phyloP scores from a whole-genome alignment of 2,113 vertebrate species.

The Cavia aperea region DNA sequence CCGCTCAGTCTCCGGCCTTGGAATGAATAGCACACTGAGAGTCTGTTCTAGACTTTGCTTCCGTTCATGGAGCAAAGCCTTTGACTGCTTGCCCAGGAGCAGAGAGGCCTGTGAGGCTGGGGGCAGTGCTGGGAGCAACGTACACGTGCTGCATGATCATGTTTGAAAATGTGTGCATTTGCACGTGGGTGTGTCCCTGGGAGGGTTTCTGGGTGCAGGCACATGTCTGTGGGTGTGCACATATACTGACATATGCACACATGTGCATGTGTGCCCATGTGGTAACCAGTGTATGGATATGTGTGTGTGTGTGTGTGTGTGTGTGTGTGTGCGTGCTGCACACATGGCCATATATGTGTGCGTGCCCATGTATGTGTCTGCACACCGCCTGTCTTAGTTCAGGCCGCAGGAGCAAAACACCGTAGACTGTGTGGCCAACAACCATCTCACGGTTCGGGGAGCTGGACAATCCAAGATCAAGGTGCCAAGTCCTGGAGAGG shows the following conservation, averaged over 20 bases:
- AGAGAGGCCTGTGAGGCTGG: not conserved
- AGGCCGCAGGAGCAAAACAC: not conserved
- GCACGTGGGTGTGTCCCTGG: not conserved
- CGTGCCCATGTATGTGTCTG: not conserved
- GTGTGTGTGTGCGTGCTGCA: not conserved
- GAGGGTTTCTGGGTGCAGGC: not conserved
- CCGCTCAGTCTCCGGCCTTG: not conserved
- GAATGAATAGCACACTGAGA: conserved; percentile 35
- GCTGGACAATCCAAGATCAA: not conserved
- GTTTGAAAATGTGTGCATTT: not conserved
- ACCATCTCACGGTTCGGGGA: not conserved
- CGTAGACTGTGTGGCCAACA: no score
- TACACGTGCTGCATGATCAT: not conserved
- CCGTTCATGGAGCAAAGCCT: not conserved
- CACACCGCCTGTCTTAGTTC: conserved; percentile 39
- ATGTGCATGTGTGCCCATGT: no score
- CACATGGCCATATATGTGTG: not conserved
- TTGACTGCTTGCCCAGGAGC: not conserved
- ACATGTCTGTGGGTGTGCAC: not conserved
- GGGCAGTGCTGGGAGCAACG: not conserved
- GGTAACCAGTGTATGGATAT: not conserved
- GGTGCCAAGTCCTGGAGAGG: not conserved
- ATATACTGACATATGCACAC: not conserved
- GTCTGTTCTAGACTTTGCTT: conserved; percentile 36
- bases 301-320: not conserved